Conservation (phyloP, 2,797 vertebrate genomes). For the Sternotherus odoratus region DNA sequence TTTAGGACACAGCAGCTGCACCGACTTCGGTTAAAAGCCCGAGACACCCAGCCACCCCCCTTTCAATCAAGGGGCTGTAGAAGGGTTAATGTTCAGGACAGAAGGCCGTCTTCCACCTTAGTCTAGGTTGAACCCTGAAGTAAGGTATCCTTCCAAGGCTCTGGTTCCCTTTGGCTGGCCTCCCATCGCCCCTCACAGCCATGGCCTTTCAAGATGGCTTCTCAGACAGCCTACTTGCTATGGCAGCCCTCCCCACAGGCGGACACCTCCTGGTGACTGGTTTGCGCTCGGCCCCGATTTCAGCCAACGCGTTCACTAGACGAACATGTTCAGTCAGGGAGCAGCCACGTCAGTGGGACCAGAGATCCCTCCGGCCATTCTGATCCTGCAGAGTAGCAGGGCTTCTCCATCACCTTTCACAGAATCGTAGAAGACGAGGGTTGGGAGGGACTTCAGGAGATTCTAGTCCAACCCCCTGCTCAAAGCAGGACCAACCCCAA, state of each 20-base stretch:
- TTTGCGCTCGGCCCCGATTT: not conserved
- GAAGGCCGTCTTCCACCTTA: not conserved
- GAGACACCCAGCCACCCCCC: too few species aligned
- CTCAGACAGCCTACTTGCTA: too few species aligned
- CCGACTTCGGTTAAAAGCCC: too few species aligned
- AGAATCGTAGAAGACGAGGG: too few species aligned
- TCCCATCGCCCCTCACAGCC: not conserved
- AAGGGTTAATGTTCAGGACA: not conserved
- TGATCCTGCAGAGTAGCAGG: not conserved
- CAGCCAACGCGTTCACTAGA: not conserved
- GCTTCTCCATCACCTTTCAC: not conserved
- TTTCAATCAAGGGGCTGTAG: not conserved
- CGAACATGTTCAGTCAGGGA: not conserved
- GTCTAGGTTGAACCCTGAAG: not conserved
- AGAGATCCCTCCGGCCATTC: not conserved
- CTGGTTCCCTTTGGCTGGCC: not conserved
- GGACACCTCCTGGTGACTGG: not conserved
- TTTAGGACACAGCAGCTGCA: not conserved
- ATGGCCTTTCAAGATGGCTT: not conserved
- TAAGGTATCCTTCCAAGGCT: not conserved
- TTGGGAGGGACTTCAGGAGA: too few species aligned
- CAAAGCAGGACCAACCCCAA: too few species aligned
- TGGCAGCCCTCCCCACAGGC: not conserved
- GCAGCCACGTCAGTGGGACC: rapidly evolving
- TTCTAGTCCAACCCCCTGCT: too few species aligned